Evolutionary conservation across 2,113 vertebrate species (phyloP), one percentile per base, ranked within the genome.

Genomic region (Hipposideros armiger): DNA sequence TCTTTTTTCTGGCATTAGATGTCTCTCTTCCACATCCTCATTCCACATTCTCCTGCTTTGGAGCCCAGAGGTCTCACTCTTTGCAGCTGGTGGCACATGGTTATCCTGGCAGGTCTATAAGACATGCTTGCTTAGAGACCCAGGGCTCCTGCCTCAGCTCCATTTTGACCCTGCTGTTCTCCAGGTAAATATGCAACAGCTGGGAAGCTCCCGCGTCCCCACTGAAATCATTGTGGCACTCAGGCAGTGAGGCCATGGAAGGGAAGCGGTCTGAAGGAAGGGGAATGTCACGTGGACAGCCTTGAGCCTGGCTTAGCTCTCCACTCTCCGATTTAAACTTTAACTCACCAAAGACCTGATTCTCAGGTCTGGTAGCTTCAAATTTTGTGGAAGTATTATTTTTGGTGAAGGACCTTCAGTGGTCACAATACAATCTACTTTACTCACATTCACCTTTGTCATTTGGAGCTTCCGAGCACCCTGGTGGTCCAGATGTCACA

Each of bases 221-320:
- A 32, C 47, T 72, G 47, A 60, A 62, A 22, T 13, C 1, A 7
- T 17, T 69, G 4, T n/a, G 13, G 69, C 15, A 52, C 9, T 20
- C 54, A 50, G 30, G 13, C 9, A 2, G 0, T 5, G 32, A 91
- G 19, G 58, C 67, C 7, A n/a, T 26, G 14, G 24, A 81, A 58
- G 16, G 10, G 24, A 83, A 24, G 7, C 36, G 87, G 7, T 64
- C 40, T 50, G 84, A 92, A 77, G 36, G 8, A 16, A 40, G 0
- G 22, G 73, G 16, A 0, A 0, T 14, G 17, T 83, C 56, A 3
- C 15, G 72, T 5, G 16, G 5, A 60, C 1, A 52, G 2, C 5
- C 20, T 47, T 69, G 22, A 42, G 6, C 14, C 30, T 83, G 54
- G 42, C 8, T n/a, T 1, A 82, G 82, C 0, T 36, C 15, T 83